Conservation (phyloP, 2,113 vertebrate species). For the Cavia aperea region DNA sequence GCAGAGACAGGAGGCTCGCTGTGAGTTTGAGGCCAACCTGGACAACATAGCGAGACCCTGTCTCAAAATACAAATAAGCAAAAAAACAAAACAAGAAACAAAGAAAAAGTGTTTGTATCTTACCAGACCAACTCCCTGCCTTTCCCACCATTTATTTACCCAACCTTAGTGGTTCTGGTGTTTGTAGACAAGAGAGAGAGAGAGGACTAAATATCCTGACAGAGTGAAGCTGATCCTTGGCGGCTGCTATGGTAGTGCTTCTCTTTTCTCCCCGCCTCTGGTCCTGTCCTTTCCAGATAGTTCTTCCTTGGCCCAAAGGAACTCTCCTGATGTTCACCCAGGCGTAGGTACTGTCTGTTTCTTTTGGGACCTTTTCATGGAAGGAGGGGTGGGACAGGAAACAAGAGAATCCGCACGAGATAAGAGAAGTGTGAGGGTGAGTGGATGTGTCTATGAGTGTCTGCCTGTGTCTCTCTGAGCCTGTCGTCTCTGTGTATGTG, state of each 20-base stretch:
- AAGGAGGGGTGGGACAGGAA: neutral
- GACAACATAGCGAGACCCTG: too few species aligned
- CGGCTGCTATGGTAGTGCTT: neutral
- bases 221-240: neutral
- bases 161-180: neutral
- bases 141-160: neutral
- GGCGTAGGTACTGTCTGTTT: neutral
- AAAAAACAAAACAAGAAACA: too few species aligned
- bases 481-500: slow-evolving; percentile 48
- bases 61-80: too few species aligned
- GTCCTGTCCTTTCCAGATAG: neutral
- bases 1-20: too few species aligned
- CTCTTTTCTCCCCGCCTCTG: neutral
- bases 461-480: slow-evolving; percentile 42
- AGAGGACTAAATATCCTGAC: neutral
- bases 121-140: neutral
- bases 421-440: neutral
- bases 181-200: neutral
- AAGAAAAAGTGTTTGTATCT: slow-evolving; percentile 25
- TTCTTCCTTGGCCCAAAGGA: neutral
- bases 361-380: neutral
- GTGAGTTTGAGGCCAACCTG: too few species aligned
- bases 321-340: neutral
- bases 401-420: neutral
- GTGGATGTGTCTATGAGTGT: neutral